Percentiles rank a stretch among this genome's conserved stretches.
These are phyloP conservation scores for Epizoanthus illoricatus DNA, from an alignment of 92 coral and sea anemone genomes.

Conservation along the genomic window DNA sequence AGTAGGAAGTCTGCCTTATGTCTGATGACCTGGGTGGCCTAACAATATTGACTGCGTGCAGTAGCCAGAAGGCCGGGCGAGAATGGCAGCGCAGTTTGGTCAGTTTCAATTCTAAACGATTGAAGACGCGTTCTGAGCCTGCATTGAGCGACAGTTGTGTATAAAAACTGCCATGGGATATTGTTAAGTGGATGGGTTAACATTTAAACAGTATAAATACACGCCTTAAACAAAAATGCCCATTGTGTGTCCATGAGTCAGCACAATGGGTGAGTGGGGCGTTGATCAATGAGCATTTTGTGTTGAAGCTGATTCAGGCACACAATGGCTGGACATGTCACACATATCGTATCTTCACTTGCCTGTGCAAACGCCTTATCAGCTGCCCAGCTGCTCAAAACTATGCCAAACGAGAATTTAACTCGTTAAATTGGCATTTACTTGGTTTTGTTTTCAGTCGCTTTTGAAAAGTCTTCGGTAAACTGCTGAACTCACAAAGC, in stretches of 20 bases:
- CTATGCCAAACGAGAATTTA: conserved; percentile 50
- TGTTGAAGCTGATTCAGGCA: conserved; percentile 16
- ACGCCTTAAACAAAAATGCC: conserved; percentile 1
- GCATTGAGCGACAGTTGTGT: neutral
- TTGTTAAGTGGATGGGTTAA: conserved; percentile 12
- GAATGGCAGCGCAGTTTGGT: neutral
- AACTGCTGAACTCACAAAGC: conserved; percentile 41
- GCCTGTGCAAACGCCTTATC: conserved; percentile 43
- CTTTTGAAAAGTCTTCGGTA: conserved; percentile 43
- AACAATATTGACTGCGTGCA: too few species aligned
- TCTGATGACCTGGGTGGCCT: too few species aligned
- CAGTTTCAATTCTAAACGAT: neutral
- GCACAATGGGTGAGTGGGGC: conserved; percentile 15
- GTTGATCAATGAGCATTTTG: conserved; percentile 24
- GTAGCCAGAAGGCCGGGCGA: too few species aligned
- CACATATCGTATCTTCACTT: conserved; percentile 13
- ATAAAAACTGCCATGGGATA: neutral
- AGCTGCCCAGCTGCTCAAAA: conserved; percentile 60
- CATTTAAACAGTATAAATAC: conserved; percentile 20
- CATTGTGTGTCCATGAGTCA: conserved; percentile 29
- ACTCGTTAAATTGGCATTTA: conserved; percentile 58
- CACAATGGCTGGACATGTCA: conserved; percentile 15
- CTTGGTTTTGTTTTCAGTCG: conserved; percentile 51
- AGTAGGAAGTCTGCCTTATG: neutral
- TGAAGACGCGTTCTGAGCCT: neutral